These are phyloP conservation scores for Noctuana brunneofusca DNA, from an alignment of 2,888 invertebrate genomes.

Conservation along the genomic window DNA sequence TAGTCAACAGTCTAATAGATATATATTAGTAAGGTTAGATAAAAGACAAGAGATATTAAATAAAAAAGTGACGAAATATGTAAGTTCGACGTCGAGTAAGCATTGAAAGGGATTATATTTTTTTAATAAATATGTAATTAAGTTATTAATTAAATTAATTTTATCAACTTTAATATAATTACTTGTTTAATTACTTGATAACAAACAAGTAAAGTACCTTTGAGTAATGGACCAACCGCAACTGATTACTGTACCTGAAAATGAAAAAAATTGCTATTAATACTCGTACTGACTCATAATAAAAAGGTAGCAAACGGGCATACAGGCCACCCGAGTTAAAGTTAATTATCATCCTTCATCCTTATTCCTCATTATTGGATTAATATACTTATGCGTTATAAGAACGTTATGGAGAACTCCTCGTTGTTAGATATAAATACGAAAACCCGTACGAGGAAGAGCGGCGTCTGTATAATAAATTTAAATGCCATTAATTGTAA, in stretches of 20 bases:
- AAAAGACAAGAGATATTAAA: neutral
- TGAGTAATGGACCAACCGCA: neutral
- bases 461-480: conserved; percentile 18
- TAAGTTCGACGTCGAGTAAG: neutral
- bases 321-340: no score
- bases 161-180: no score
- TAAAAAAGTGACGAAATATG: no score
- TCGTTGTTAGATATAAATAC: neutral
- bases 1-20: neutral
- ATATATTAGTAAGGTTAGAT: no score
- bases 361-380: no score
- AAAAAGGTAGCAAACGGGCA: neutral
- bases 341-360: no score
- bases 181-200: no score
- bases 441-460: neutral
- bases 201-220: no score
- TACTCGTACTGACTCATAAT: neutral
- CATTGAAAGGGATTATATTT: neutral
- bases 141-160: no score
- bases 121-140: no score
- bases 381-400: neutral
- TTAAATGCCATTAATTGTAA: conserved; percentile 23
- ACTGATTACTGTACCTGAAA: neutral
- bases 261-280: neutral
- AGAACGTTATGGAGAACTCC: no score